These are phyloP conservation scores for Neotoxoptera formosana DNA, from an alignment of 1,140 invertebrate species.

Conservation along the genomic window DNA sequence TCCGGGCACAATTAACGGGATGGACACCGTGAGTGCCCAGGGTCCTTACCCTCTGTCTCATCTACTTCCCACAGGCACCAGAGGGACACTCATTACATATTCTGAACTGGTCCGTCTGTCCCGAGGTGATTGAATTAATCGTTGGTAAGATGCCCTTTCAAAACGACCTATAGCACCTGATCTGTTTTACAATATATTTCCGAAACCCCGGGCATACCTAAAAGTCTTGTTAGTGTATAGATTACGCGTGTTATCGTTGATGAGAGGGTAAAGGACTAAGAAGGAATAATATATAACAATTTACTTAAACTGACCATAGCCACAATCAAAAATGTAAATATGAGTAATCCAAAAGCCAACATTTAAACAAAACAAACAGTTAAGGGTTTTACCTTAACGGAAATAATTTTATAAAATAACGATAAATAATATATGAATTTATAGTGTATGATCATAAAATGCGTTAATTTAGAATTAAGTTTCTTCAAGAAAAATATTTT, in stretches of 20 bases:
- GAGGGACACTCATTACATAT: constrained; percentile 41
- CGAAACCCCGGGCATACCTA: neutral
- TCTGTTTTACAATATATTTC: constrained; percentile 42
- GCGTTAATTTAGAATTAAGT: neutral
- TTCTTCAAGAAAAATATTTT: neutral
- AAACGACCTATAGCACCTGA: constrained; percentile 48
- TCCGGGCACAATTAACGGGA: constrained; percentile 55
- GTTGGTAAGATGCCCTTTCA: constrained; percentile 46
- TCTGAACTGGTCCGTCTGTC: constrained; percentile 31
- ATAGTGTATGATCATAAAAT: neutral
- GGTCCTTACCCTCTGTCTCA: neutral
- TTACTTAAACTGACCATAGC: neutral
- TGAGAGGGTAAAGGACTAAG: neutral
- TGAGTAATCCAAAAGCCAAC: neutral
- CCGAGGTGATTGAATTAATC: constrained; percentile 53
- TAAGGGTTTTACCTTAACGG: neutral
- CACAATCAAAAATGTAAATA: neutral
- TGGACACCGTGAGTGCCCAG: constrained; percentile 24
- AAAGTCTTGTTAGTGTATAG: constrained; percentile 24
- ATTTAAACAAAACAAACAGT: neutral
- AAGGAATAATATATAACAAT: too few species aligned
- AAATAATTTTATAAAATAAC: too few species aligned
- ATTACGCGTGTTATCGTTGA: neutral
- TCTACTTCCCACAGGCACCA: neutral
- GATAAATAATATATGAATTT: too few species aligned